Base-by-base conservation (phyloP, 2,113 vertebrate species). In the Laticauda colubrina region DNA sequence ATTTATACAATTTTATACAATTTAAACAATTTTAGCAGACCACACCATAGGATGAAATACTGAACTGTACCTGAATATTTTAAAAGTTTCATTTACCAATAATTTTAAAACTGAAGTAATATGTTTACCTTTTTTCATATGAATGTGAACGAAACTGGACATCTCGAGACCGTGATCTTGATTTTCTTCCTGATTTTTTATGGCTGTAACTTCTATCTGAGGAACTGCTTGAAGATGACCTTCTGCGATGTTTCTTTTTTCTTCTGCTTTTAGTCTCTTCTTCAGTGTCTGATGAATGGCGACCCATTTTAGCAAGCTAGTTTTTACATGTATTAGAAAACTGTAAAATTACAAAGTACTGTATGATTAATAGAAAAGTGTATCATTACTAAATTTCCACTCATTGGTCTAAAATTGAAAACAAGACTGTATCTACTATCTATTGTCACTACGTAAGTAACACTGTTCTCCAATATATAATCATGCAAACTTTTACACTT, bases 261-360 rank as follows among this genome's bases (percentile, higher is more conserved):
- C 98, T 98, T 89, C 96, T 97, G 96, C 98, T 98, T 93, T 98
- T 97, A 81, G 93, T 97, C 94, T 98, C 98, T 61, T 98, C 98
- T 92, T 99, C 99, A 0, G 99, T 99, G 96, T 99, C 99, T 18
- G 99, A 99, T 4, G 99, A 99, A 91, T 96, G 98, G 12, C 98
- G 98, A 39, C 99, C 99, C 99, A 99, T 99, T 94, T 91, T 97
- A 92, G 24, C 10, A 91, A 55, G 45, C 93, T 95, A 93, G 3
- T n/a, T 24, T 55, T 92, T 81, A 88, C 55, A 45, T 43, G 90
- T 59, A 57, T 24, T 93, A 95, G 93, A 90, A 90, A 93, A 85
- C 53, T 51, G n/a, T 87, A 5, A 94, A 92, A 92, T 69, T 45
- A 26, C 61, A 15, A 3, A 53, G 54, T 29, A 45, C 18, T 39